Evolutionary conservation across 2,113 vertebrate species (phyloP).

Genomic region (Prionailurus bengalensis): DNA sequence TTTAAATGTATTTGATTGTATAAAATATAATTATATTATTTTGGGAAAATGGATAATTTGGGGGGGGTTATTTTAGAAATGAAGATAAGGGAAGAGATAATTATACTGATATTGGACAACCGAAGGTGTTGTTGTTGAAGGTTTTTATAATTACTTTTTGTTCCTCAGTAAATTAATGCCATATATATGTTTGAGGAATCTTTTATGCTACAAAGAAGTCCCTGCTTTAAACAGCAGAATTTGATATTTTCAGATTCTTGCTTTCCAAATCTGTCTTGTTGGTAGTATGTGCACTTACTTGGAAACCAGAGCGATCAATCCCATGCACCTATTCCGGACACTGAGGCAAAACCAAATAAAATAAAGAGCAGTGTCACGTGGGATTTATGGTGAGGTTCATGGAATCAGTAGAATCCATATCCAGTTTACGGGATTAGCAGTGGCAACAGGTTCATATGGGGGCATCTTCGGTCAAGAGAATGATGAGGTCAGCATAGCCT

Average conservation of each 20-base stretch:
- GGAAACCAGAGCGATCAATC: background rate
- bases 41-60: background rate
- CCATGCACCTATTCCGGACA: background rate
- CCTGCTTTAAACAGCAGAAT: background rate
- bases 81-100: background rate
- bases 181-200: background rate
- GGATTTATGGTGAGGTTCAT: background rate
- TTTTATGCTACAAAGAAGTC: background rate
- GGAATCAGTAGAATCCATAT: background rate
- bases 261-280: background rate
- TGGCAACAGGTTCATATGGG: background rate
- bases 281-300: background rate
- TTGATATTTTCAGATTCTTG: background rate
- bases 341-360: background rate
- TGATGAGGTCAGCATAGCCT: rapidly evolving
- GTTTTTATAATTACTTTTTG: background rate
- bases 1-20: background rate
- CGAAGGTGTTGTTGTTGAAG: background rate
- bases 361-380: background rate
- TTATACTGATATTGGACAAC: background rate
- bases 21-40: background rate
- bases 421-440: background rate
- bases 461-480: background rate
- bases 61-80: background rate
- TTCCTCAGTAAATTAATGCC: background rate